Base-by-base conservation (phyloP, 2,888 invertebrate genomes). In the Xestia ashworthii region DNA sequence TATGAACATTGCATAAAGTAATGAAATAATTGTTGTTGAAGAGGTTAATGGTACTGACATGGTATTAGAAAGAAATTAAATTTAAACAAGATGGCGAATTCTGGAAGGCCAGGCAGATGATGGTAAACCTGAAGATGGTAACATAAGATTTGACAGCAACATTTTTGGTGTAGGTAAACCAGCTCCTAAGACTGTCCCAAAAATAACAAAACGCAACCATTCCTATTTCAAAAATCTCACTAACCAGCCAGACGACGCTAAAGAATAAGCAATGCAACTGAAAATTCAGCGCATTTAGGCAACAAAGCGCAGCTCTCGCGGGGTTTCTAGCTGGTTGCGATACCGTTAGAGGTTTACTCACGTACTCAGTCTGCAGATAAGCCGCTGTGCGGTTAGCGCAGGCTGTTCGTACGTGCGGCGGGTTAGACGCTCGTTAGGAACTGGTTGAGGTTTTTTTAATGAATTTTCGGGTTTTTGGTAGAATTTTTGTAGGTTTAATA, bases 261-360 rank as follows among this genome's bases (percentile, higher is more conserved):
- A 71, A 77, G 70, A 76, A 84, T 85, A 83, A 86, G 74, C 66
- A 72, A 50, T 32, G 70, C 64, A 78, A 79, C 83, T 87, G 87
- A 83, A 87, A 84, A 89, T 87, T 81, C 86, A 74, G 74, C 66
- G 71, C 77, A 74, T 82, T 89, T 87, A 77, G 89, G 82, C 87
- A 82, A 85, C 88, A 84, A 87, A 82, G 83, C 86, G 84, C 82
- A 82, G 85, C 83, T 86, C 87, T 80, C 67, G 74, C 79, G 74
- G 78, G 76, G 80, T 83, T 84, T 81, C 83, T 81, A 72, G 74
- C 79, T 74, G 74, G 85, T 74, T 72, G 71, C 69, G 84, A 86
- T 89, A 89, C 90, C 90, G 90, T 90, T 90, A 90, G 81, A 83
- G 82, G 80, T 75, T 81, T 72, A 84, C 88, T 86, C 90, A 90